These are phyloP conservation scores for Callimorpha dominula DNA, from an alignment of 2,888 invertebrate genomes.

Conservation along the genomic window DNA sequence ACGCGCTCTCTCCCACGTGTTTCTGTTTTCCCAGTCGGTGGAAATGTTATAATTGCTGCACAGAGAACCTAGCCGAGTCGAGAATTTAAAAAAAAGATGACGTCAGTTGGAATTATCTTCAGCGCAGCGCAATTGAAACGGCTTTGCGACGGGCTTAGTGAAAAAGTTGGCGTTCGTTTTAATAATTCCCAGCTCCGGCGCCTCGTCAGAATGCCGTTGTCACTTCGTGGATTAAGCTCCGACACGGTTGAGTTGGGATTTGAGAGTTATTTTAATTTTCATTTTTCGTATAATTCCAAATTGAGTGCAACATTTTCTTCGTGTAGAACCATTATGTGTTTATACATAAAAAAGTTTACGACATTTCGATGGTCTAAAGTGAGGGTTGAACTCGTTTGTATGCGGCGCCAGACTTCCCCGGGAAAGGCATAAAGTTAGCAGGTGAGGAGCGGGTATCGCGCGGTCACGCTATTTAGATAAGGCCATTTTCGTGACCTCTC, in stretches of 20 bases:
- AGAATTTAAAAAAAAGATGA: conserved; percentile 86
- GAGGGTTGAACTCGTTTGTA: conserved; percentile 78
- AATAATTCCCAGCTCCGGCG: conserved; percentile 87
- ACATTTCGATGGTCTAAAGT: conserved; percentile 64
- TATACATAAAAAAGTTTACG: conserved; percentile 70
- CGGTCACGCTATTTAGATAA: conserved; percentile 85
- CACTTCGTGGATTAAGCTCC: conserved; percentile 86
- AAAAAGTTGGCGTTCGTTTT: conserved; percentile 87
- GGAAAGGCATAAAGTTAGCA: conserved; percentile 82
- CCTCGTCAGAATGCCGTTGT: conserved; percentile 87
- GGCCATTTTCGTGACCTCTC: conserved; percentile 76
- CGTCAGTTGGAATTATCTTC: conserved; percentile 87
- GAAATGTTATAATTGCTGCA: conserved; percentile 87
- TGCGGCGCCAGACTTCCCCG: conserved; percentile 74
- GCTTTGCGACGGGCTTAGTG: conserved; percentile 87
- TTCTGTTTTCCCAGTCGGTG: conserved; percentile 86
- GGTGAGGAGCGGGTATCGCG: conserved; percentile 79
- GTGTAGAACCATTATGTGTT: conserved; percentile 62
- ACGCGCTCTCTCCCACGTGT: conserved; percentile 83
- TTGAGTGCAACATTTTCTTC: conserved; percentile 67
- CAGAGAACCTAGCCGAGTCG: conserved; percentile 83
- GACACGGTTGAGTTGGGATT: conserved; percentile 86
- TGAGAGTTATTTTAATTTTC: conserved; percentile 86
- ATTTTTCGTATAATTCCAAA: conserved; percentile 77
- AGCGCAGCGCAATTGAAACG: conserved; percentile 87